Conservation (phyloP, 2,888 invertebrate genomes). For the Agonum fuliginosum region DNA sequence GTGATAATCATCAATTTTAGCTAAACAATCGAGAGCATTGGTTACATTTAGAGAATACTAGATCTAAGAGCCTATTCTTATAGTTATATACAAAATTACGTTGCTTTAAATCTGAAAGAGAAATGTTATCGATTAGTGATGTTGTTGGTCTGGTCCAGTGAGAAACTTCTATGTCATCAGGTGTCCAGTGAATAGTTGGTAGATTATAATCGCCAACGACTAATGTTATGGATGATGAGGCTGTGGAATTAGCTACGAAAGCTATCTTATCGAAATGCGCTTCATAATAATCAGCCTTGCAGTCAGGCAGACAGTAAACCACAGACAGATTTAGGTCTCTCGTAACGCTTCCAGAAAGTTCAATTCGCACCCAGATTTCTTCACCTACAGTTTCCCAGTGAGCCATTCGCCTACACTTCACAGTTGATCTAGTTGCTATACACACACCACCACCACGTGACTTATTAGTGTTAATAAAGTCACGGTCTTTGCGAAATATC, state of each 20-base stretch:
- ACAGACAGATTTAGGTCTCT: not conserved
- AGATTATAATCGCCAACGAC: not conserved
- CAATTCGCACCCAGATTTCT: not conserved
- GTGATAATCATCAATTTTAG: not conserved
- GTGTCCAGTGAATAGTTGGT: not conserved
- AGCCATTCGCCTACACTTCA: not conserved
- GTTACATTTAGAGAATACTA: not conserved
- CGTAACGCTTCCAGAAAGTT: not conserved
- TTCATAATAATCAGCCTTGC: not conserved
- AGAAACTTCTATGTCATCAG: not conserved
- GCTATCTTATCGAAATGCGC: not conserved
- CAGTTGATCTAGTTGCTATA: not conserved
- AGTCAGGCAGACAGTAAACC: not conserved
- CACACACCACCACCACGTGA: not conserved
- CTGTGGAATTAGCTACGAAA: not conserved
- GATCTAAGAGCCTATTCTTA: not conserved
- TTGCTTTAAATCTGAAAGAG: not conserved
- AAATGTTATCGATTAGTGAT: not conserved
- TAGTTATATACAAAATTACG: not conserved
- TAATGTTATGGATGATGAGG: not conserved
- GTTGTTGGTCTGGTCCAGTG: not conserved
- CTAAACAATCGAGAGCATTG: not conserved
- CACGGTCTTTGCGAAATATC: not conserved
- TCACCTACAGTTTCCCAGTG: not conserved
- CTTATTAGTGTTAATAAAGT: not conserved